Conservation (phyloP, 1,140 invertebrate species). For the Drosophila sp. region DNA sequence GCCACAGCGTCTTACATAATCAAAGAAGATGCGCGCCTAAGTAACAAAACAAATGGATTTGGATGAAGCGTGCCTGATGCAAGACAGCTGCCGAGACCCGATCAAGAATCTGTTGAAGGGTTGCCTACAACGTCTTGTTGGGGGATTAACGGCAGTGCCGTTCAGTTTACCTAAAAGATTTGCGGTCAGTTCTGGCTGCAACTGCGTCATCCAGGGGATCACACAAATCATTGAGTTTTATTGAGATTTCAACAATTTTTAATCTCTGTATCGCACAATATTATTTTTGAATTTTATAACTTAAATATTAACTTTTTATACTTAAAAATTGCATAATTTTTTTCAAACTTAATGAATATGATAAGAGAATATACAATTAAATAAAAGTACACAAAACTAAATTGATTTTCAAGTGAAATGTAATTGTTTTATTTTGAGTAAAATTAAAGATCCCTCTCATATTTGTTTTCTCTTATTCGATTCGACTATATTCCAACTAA, state of each 20-base stretch:
- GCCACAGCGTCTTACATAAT: conserved; percentile 68
- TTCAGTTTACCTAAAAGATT: conserved; percentile 65
- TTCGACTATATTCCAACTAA: background rate
- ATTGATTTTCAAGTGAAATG: no score
- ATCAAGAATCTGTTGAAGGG: conserved; percentile 55
- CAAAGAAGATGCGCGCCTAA: conserved; percentile 52
- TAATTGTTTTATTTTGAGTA: no score
- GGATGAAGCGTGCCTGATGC: conserved; percentile 77
- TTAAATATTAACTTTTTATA: no score
- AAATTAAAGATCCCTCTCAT: no score
- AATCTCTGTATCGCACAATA: background rate
- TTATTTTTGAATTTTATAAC: no score
- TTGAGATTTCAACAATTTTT: background rate
- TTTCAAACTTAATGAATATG: no score
- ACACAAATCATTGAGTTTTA: conserved; percentile 4
- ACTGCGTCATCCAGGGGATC: conserved; percentile 14
- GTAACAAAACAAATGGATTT: conserved; percentile 55
- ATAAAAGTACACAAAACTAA: no score
- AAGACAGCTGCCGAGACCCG: conserved; percentile 58
- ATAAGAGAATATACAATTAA: no score
- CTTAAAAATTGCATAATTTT: no score
- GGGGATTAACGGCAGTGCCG: conserved; percentile 55
- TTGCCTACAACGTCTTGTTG: conserved; percentile 32
- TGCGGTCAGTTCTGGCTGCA: conserved; percentile 51
- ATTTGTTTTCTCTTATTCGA: no score